phyloP scores from a whole-genome alignment of 1,140 invertebrate species.

The Aphaenogaster floridana region DNA sequence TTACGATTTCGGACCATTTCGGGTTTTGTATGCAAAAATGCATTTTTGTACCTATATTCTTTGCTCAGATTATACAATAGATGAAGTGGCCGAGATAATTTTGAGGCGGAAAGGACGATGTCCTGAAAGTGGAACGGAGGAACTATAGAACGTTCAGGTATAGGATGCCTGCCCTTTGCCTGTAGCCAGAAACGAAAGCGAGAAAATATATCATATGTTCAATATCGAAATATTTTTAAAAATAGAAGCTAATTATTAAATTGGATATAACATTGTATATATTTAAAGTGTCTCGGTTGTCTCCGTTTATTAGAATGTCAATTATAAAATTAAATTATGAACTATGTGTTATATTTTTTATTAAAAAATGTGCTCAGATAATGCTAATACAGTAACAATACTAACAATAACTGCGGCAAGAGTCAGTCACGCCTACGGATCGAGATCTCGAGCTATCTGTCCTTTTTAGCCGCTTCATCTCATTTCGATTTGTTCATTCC shows the following conservation, averaged over 20 bases:
- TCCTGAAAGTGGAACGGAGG: neutral
- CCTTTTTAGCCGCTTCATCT: conserved; percentile 16
- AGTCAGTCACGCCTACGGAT: neutral
- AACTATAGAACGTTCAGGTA: neutral
- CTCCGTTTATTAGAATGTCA: neutral
- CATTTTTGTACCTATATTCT: neutral
- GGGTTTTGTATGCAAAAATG: neutral
- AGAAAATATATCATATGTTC: neutral
- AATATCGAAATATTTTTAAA: neutral
- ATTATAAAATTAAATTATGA: neutral
- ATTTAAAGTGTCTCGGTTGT: neutral
- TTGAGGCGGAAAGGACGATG: neutral
- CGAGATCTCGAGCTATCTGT: neutral
- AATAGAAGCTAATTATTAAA: neutral
- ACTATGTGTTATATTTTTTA: neutral
- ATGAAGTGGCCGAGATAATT: neutral
- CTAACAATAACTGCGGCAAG: neutral
- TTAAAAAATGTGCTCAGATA: neutral
- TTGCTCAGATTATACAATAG: neutral
- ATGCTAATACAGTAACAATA: neutral
- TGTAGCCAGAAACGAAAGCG: neutral
- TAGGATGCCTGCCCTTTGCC: neutral
- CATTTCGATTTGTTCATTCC: conserved; percentile 24
- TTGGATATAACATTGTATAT: neutral
- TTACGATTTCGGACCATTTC: neutral